Conservation (phyloP, 2,888 invertebrate species). For the Deilephila elpenor region DNA sequence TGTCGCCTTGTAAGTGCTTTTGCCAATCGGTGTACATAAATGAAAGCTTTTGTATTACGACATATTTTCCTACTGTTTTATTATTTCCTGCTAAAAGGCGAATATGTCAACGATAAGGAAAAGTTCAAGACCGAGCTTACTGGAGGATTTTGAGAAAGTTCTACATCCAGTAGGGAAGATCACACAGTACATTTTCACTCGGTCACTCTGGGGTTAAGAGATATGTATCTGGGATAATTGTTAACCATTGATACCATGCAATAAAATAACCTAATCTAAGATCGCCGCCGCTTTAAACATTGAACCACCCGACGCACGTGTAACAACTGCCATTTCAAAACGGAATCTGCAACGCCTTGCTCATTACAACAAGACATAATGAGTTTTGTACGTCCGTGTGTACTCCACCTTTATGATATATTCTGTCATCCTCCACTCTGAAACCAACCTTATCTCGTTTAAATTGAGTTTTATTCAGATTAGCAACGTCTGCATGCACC, state of each 20-base stretch:
- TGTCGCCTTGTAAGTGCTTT: too few relatives aligned
- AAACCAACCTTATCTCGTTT: constrained; percentile 35
- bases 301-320: constrained; percentile 40
- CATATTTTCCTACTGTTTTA: too few relatives aligned
- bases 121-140: too few relatives aligned
- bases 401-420: constrained; percentile 51
- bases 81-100: too few relatives aligned
- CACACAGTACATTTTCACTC: too few relatives aligned
- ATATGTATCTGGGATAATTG: too few relatives aligned
- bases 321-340: constrained; percentile 56
- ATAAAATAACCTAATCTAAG: neutral
- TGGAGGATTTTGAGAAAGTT: too few relatives aligned
- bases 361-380: constrained; percentile 62
- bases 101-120: too few relatives aligned
- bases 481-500: neutral
- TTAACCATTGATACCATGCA: neutral
- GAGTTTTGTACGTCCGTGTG: constrained; percentile 56
- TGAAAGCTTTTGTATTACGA: too few relatives aligned
- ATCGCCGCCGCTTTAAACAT: constrained; percentile 34
- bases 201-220: too few relatives aligned
- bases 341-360: constrained; percentile 59
- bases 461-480: neutral
- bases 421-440: constrained; percentile 37
- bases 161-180: too few relatives aligned
- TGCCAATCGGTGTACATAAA: too few relatives aligned